These are phyloP conservation scores for Ailuropoda melanoleuca DNA, from an alignment of 2,113 vertebrate species.

Conservation along the genomic window DNA sequence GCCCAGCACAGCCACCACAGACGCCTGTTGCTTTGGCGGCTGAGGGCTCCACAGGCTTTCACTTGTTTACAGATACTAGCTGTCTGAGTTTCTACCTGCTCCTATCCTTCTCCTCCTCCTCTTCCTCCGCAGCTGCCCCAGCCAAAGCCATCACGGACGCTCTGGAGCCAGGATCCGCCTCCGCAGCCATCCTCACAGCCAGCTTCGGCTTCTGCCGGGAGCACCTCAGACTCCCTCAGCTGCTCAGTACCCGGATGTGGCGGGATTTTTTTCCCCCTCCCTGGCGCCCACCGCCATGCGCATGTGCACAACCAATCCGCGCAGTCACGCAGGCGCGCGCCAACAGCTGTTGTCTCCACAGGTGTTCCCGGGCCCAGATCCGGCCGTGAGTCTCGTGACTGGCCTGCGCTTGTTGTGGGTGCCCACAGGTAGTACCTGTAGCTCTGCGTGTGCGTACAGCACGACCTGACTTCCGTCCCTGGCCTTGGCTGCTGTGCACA, in stretches of 20 bases:
- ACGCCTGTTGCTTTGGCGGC: neutral
- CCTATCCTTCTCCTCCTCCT: neutral
- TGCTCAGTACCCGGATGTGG: neutral
- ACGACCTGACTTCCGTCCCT: neutral
- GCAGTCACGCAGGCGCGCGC: rapidly evolving
- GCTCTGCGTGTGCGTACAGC: neutral
- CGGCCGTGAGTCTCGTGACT: too few species aligned
- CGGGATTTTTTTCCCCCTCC: too few species aligned
- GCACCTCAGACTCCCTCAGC: rapidly evolving
- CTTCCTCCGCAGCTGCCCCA: neutral
- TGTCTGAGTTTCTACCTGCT: neutral
- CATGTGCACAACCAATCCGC: neutral
- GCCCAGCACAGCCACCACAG: neutral
- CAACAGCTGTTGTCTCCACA: rapidly evolving
- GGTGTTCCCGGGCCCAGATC: rapidly evolving
- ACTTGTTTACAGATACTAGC: rapidly evolving
- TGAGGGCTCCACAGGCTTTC: neutral
- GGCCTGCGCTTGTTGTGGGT: neutral
- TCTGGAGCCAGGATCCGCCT: rapidly evolving
- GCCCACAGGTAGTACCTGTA: neutral
- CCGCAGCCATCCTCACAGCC: rapidly evolving
- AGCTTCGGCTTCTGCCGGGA: rapidly evolving
- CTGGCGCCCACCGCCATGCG: neutral
- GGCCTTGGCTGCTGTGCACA: neutral
- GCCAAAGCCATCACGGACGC: too few species aligned